Conservation (phyloP, 2,113 vertebrate species). For the Trinectes maculatus region DNA sequence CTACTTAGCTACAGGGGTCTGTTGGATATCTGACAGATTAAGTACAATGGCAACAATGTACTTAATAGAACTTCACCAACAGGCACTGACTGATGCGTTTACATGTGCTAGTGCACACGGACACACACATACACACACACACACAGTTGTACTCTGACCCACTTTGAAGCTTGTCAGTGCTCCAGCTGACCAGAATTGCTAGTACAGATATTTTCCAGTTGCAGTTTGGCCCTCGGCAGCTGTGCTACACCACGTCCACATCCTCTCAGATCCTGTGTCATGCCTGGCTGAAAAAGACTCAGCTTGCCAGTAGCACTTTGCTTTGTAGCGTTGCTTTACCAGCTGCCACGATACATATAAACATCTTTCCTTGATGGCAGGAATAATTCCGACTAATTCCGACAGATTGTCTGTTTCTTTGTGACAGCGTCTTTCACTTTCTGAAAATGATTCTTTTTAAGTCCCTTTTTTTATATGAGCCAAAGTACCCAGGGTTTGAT, state of each 20-base stretch:
- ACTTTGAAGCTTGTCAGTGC: constrained; percentile 59
- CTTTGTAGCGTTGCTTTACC: constrained; percentile 45
- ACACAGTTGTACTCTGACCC: constrained; percentile 58
- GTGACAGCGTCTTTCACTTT: not conserved
- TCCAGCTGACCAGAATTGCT: constrained; percentile 47
- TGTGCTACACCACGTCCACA: constrained; percentile 30
- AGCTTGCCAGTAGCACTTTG: constrained; percentile 31
- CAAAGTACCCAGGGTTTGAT: constrained; percentile 7
- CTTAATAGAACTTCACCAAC: constrained; percentile 14
- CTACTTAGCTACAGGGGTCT: constrained; percentile 2
- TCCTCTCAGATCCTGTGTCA: constrained; percentile 57
- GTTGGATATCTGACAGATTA: constrained; percentile 18
- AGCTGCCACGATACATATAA: constrained; percentile 50
- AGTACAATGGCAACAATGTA: constrained; percentile 14
- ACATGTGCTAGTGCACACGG: not conserved
- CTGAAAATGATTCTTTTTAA: constrained; percentile 24
- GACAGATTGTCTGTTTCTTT: constrained; percentile 13
- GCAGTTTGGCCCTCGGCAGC: constrained; percentile 57
- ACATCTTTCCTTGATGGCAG: constrained; percentile 17
- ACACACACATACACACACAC: constrained; percentile 13
- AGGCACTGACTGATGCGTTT: constrained; percentile 20
- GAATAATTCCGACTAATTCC: too few relatives aligned
- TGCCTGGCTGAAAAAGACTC: constrained; percentile 45
- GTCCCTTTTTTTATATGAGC: not conserved
- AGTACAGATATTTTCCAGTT: constrained; percentile 54